Evolutionary conservation across 2,113 vertebrate species (phyloP).

Genomic region (Cisticola juncidis): DNA sequence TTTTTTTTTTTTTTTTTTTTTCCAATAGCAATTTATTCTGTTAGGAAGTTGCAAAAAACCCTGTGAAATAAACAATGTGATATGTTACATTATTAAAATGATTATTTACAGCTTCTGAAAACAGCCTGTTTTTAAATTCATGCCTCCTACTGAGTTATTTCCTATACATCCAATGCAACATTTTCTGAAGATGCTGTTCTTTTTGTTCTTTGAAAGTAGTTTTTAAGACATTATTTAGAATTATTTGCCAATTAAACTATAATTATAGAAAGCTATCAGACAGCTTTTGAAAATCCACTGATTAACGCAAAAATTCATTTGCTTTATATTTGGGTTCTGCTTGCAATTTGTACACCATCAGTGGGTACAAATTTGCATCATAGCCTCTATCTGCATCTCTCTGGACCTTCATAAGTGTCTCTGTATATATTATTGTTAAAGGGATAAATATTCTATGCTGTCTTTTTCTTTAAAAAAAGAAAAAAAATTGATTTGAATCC

Average conservation of each 20-base stretch:
- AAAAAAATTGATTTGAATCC: not conserved
- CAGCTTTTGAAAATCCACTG: not conserved
- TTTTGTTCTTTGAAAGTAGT: not conserved
- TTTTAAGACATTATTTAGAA: not conserved
- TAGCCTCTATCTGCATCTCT: not conserved
- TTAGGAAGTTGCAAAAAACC: not conserved
- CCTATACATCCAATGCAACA: not conserved
- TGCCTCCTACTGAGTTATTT: not conserved
- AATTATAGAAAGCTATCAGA: not conserved
- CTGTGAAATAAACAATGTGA: not conserved
- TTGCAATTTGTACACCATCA: not conserved
- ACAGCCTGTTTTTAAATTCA: not conserved
- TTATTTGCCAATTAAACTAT: not conserved
- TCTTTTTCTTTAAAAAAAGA: not conserved
- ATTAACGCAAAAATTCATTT: not conserved
- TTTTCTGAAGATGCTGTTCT: not conserved
- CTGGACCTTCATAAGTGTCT: not conserved
- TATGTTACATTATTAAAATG: not conserved
- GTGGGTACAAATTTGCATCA: not conserved
- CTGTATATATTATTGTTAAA: not conserved
- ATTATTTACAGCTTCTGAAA: slow-evolving; percentile 11
- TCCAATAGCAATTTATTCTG: not conserved
- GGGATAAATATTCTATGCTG: not conserved
- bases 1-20: rapidly evolving
- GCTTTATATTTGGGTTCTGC: not conserved